A percentile compares a stretch with the other conserved stretches of the same genome.
Evolutionary conservation across 2,797 vertebrate species (phyloP).

Genomic region (Alca torda): DNA sequence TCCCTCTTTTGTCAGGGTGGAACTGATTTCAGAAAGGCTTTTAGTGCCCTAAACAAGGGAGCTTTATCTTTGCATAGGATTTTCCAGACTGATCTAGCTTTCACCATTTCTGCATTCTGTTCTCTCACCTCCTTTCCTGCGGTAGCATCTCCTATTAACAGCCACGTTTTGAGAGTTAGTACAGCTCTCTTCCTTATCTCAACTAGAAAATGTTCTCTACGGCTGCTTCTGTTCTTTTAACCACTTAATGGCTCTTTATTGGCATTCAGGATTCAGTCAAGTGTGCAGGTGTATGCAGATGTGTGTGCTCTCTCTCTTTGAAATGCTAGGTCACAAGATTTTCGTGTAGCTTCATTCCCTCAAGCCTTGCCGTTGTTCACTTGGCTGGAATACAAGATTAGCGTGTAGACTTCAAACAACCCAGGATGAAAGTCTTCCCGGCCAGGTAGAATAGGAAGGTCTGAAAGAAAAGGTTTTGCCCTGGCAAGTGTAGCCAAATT

Average conservation of each 20-base stretch:
- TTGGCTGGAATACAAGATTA: not conserved
- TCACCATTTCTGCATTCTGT: not conserved
- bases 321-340: not conserved
- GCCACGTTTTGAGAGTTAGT: not conserved
- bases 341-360: not conserved
- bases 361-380: not conserved
- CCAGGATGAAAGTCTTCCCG: not conserved
- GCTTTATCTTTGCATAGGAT: not conserved
- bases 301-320: not conserved
- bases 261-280: not conserved
- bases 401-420: not conserved
- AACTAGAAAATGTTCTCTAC: not conserved
- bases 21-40: not conserved
- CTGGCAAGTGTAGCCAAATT: not conserved
- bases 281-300: not conserved
- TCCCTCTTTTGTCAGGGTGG: not conserved
- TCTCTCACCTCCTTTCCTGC: not conserved
- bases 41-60: not conserved
- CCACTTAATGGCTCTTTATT: not conserved
- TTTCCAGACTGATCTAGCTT: not conserved
- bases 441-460: not conserved
- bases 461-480: not conserved
- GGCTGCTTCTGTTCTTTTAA: not conserved
- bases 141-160: not conserved
- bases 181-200: not conserved